phyloP scores from a whole-genome alignment of 2,888 invertebrate species.

The Aleiodes alternator region DNA sequence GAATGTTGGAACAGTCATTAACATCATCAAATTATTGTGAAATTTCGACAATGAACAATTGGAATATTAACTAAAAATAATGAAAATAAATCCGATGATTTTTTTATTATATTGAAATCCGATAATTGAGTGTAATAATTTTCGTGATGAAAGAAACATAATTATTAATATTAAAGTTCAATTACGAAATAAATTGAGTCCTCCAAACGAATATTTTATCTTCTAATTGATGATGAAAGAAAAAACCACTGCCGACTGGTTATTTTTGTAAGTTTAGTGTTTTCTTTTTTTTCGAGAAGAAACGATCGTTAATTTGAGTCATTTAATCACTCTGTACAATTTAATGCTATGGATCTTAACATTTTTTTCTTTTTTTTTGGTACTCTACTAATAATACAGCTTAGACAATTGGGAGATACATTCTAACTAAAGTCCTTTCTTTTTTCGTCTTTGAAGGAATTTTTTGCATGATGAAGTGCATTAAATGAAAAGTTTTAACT shows the following conservation, averaged over 20 bases:
- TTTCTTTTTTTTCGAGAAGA: not conserved
- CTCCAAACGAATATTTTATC: conserved; percentile 19
- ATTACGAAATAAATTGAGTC: conserved; percentile 3
- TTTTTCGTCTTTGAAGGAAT: not conserved
- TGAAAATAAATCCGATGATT: no score
- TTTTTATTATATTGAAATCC: no score
- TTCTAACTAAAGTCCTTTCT: conserved; percentile 14
- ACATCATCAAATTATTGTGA: no score
- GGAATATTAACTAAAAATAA: no score
- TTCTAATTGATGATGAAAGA: not conserved
- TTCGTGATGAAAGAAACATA: conserved; percentile 17
- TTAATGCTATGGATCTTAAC: conserved; percentile 24
- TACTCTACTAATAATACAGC: conserved; percentile 30
- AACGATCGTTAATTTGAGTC: conserved; percentile 23
- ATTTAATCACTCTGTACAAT: conserved; percentile 19
- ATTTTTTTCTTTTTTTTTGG: conserved; percentile 10
- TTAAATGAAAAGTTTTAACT: conserved; percentile 9
- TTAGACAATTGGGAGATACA: conserved; percentile 31
- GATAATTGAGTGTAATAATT: conserved; percentile 22
- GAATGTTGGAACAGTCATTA: no score
- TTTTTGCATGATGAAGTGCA: conserved; percentile 4
- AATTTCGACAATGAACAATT: no score
- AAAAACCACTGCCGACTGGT: conserved; percentile 23
- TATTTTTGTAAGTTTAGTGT: conserved; percentile 7
- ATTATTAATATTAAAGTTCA: conserved; percentile 3